A percentile compares a stretch with the other conserved stretches of the same genome.
phyloP scores from a whole-genome alignment of 2,113 vertebrate species.

The Cranoglanis bouderius region DNA sequence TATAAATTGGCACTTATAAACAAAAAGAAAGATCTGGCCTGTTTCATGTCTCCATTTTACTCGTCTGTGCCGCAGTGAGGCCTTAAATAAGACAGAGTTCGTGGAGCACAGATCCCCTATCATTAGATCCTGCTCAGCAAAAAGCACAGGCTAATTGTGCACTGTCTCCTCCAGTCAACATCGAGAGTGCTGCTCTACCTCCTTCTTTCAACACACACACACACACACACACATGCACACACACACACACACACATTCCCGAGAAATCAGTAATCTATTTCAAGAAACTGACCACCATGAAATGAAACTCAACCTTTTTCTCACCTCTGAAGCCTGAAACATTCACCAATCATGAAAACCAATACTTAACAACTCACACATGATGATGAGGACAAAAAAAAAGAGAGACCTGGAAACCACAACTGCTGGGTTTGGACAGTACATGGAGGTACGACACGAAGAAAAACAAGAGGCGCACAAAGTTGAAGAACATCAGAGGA shows the following conservation, averaged over 20 bases:
- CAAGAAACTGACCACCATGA: background rate
- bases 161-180: slow-evolving; percentile 15
- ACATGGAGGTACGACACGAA: background rate
- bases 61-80: slow-evolving; percentile 1
- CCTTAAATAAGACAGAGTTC: slow-evolving; percentile 20
- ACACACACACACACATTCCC: background rate
- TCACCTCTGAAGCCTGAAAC: background rate
- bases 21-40: background rate
- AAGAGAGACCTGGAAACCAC: background rate
- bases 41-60: background rate
- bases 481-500: background rate
- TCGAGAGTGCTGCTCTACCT: slow-evolving; percentile 14
- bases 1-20: background rate
- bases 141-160: slow-evolving; percentile 9
- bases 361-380: background rate
- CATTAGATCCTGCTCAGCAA: background rate
- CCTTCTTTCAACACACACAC: background rate
- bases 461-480: background rate
- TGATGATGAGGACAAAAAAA: background rate
- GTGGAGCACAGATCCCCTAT: slow-evolving; percentile 17
- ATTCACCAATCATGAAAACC: background rate
- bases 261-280: slow-evolving; percentile 4
- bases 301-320: background rate
- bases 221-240: background rate
- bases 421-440: background rate